Conservation (phyloP, 2,797 vertebrate species). For the Epinephelus coioides region DNA sequence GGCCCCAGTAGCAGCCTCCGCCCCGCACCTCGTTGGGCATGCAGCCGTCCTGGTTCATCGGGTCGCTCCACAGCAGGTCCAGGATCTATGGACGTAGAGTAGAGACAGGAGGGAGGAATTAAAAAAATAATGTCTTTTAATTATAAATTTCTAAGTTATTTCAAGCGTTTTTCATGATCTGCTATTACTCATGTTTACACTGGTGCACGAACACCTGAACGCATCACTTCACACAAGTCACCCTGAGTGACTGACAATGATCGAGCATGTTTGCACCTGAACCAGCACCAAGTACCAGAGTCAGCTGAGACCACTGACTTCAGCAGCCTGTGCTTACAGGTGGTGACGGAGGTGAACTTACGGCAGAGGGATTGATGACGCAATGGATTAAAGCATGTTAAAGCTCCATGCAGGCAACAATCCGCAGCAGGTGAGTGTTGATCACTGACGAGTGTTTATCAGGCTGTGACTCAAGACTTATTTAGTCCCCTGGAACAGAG, state of each 20-base stretch:
- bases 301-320: background rate
- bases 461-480: conserved; percentile 9
- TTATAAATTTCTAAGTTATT: background rate
- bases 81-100: conserved; percentile 82
- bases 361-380: conserved; percentile 57
- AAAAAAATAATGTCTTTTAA: background rate
- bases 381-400: conserved; percentile 55
- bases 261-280: background rate
- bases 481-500: conserved; percentile 9
- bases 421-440: conserved; percentile 28
- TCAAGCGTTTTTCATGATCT: background rate
- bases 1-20: conserved; percentile 96
- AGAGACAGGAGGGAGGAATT: background rate
- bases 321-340: conserved; percentile 23
- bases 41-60: conserved; percentile 91
- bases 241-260: background rate
- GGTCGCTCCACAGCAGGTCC: conserved; percentile 96
- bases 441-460: conserved; percentile 30
- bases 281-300: background rate
- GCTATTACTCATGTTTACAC: background rate
- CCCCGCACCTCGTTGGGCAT: conserved; percentile 90
- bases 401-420: conserved; percentile 15
- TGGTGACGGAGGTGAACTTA: conserved; percentile 35
- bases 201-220: background rate
- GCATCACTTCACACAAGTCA: background rate